phyloP scores from a whole-genome alignment of 2,113 vertebrate species.

The Chionomys nivalis region DNA sequence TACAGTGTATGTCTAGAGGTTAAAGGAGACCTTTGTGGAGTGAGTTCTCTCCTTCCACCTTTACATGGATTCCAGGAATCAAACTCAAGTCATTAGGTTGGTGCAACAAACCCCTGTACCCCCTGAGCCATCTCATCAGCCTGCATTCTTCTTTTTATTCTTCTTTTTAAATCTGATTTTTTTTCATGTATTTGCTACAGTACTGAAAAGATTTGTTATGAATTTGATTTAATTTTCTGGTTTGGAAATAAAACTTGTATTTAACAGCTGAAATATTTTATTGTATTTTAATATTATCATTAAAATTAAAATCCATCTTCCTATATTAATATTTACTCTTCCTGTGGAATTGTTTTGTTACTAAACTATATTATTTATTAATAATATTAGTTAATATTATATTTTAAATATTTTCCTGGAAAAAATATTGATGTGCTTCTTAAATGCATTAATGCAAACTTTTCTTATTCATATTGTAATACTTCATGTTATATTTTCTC shows the following conservation, averaged over 20 bases:
- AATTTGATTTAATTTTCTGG: background rate
- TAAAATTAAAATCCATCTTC: conserved; percentile 14
- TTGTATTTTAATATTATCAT: background rate
- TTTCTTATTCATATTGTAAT: background rate
- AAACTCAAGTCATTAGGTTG: background rate
- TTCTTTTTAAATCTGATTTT: background rate
- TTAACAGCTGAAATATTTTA: conserved; percentile 21
- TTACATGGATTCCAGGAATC: background rate
- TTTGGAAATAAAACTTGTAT: background rate
- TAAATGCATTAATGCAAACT: background rate
- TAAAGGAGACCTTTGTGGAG: background rate
- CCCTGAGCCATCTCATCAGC: background rate
- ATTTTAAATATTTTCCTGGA: background rate
- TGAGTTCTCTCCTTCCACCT: background rate
- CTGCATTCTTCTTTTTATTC: background rate
- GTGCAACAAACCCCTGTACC: background rate
- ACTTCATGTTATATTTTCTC: background rate
- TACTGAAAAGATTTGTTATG: background rate
- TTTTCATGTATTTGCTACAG: background rate
- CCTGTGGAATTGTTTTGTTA: background rate
- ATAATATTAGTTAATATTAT: conserved; percentile 40
- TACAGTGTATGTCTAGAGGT: background rate
- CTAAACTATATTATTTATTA: background rate
- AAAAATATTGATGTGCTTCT: background rate
- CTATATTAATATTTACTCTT: conserved; percentile 14